phyloP scores from a whole-genome alignment of 1,140 invertebrate species.

The Lepidurus apus region DNA sequence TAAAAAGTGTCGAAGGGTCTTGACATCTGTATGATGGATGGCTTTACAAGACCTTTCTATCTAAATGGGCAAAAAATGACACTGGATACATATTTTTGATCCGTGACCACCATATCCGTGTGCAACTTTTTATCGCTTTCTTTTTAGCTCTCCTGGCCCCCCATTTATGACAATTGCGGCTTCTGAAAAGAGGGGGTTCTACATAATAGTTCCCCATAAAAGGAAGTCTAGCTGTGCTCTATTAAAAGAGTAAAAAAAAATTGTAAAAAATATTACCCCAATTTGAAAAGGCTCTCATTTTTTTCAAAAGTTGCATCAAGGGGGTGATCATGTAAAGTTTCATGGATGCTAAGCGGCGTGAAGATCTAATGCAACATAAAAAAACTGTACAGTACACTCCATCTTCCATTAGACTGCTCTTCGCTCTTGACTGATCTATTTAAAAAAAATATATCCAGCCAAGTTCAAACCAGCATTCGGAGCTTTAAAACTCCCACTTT shows the following conservation, averaged over 20 bases:
- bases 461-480: background rate
- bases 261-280: background rate
- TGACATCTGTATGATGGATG: conserved; percentile 14
- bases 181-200: background rate
- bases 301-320: conserved; percentile 18
- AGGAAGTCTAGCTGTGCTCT: background rate
- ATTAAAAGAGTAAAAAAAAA: conserved; percentile 6
- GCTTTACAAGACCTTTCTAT: background rate
- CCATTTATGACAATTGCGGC: conserved; percentile 15
- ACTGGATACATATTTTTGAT: conserved; percentile 9
- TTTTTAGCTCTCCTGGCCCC: background rate
- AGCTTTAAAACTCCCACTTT: background rate
- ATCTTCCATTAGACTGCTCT: conserved; percentile 15
- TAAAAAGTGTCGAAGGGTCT: background rate
- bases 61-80: background rate
- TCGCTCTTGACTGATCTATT: conserved; percentile 5
- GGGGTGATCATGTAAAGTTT: conserved; percentile 17
- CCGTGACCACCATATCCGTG: conserved; percentile 7
- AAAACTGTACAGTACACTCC: background rate
- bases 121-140: background rate
- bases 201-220: background rate
- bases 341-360: background rate
- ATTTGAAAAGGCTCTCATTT: conserved; percentile 14
- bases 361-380: conserved; percentile 17
- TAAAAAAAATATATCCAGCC: background rate